phyloP scores from a whole-genome alignment of 2,888 invertebrate species.

The Neuroscelio doddi region DNA sequence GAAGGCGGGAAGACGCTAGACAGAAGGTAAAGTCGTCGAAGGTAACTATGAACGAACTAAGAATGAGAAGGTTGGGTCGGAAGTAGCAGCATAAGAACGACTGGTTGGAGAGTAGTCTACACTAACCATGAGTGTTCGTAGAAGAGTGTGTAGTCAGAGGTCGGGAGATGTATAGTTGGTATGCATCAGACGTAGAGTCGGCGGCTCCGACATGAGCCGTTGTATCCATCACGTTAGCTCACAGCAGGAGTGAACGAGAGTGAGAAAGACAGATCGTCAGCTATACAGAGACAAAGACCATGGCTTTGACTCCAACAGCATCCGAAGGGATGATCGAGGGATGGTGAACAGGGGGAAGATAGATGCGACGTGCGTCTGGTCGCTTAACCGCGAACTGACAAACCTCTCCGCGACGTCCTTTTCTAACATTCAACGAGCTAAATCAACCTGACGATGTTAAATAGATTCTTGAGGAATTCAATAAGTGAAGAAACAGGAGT shows the following conservation, averaged over 20 bases:
- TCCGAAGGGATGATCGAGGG: constrained; percentile 20
- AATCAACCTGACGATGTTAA: constrained; percentile 54
- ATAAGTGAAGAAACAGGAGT: constrained; percentile 45
- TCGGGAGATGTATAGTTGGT: constrained; percentile 39
- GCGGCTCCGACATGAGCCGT: constrained; percentile 41
- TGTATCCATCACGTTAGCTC: constrained; percentile 46
- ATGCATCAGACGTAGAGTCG: constrained; percentile 42
- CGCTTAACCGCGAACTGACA: constrained; percentile 55
- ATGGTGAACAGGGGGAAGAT: constrained; percentile 43
- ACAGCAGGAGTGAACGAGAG: not conserved
- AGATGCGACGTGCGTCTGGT: constrained; percentile 47
- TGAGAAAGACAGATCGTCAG: not conserved
- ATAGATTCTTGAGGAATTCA: constrained; percentile 54
- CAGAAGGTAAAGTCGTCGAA: constrained; percentile 7
- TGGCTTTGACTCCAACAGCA: constrained; percentile 12
- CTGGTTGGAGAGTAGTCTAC: not conserved
- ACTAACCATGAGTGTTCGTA: constrained; percentile 21
- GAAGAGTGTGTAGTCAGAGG: constrained; percentile 20
- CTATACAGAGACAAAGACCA: not conserved
- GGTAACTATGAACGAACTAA: constrained; percentile 4
- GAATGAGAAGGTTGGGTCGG: not conserved
- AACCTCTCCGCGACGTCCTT: constrained; percentile 41
- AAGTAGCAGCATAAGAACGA: not conserved
- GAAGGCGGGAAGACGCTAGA: constrained; percentile 30
- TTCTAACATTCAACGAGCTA: constrained; percentile 30